Conservation (phyloP, 2,113 vertebrate genomes). For the Pelusios castaneus region DNA sequence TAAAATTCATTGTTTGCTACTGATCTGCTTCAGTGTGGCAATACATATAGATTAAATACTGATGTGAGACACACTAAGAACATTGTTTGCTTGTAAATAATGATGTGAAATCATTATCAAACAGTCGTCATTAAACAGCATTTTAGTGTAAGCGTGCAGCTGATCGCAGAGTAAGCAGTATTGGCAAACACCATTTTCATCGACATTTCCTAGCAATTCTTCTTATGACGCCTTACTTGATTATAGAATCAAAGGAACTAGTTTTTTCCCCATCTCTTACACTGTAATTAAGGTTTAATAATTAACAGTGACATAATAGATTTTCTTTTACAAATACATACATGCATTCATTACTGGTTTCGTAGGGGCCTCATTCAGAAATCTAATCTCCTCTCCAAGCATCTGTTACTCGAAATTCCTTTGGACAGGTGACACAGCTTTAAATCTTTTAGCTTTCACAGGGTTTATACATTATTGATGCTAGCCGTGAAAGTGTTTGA, state of each 20-base stretch:
- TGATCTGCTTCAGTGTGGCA: neutral
- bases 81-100: neutral
- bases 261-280: neutral
- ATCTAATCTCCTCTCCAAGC: neutral
- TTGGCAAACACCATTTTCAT: neutral
- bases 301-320: neutral
- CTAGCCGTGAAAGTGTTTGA: neutral
- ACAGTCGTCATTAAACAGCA: neutral
- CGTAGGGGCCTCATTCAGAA: neutral
- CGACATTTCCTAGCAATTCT: neutral
- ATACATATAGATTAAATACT: neutral
- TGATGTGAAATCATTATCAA: neutral
- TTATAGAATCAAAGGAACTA: neutral
- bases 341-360: neutral
- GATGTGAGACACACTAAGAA: neutral
- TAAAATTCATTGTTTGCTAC: neutral
- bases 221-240: neutral
- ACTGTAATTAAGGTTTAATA: neutral
- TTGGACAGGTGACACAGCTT: neutral
- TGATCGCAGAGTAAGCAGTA: neutral
- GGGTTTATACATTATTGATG: neutral
- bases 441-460: neutral
- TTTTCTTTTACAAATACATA: constrained; percentile 1
- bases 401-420: neutral
- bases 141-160: neutral